Base-by-base conservation (phyloP, 2,888 invertebrate genomes). In the Eulithis prunata region DNA sequence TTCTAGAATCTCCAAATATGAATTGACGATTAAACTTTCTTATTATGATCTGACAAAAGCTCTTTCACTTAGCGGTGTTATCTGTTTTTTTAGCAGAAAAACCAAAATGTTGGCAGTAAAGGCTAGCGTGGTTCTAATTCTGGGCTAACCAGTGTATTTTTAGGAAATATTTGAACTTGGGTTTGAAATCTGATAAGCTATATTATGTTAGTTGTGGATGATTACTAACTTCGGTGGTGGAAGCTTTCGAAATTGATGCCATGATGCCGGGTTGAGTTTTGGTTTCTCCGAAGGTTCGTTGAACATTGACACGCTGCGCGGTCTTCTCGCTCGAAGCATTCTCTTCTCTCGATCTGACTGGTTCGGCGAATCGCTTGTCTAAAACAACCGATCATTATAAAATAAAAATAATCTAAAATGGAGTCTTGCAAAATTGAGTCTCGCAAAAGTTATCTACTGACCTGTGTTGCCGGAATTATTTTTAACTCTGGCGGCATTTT, bases 401-500 rank as follows among this genome's bases (percentile, higher is more conserved):
- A 62, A 58, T 32, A 62, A 6, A 51, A 28, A 60, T 8, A 5
- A 41, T 8, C 3, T 8, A 1, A 41, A 32, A 7, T 21, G 4
- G 11, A 21, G 4, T 49, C 13, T 21, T 49, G 21, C 49, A 47
- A 14, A 21, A 47, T 13, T 14, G 8, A 47, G 13, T 13, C 13
- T 47, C 3, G 47, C 14, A 7, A 36, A 45, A 3, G 21, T 83
- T 87, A 93, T n/a, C n/a, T n/a, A n/a, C n/a, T n/a, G n/a, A n/a
- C 93, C 67, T 74, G 74, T 73, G 88, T 87, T 55, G 91, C 93
- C 62, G 87, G 89, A 68, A 91, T 85, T 57, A 94, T 92, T 81
- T 91, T 93, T 4, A 94, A 78, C 78, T 94, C 94, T 4, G 94
- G 94, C 11, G 94, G 94, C 93, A 94, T 93, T 82, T 90, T 91